Base-by-base conservation (phyloP, 2,797 vertebrate species). In the Taenioides sp. region DNA sequence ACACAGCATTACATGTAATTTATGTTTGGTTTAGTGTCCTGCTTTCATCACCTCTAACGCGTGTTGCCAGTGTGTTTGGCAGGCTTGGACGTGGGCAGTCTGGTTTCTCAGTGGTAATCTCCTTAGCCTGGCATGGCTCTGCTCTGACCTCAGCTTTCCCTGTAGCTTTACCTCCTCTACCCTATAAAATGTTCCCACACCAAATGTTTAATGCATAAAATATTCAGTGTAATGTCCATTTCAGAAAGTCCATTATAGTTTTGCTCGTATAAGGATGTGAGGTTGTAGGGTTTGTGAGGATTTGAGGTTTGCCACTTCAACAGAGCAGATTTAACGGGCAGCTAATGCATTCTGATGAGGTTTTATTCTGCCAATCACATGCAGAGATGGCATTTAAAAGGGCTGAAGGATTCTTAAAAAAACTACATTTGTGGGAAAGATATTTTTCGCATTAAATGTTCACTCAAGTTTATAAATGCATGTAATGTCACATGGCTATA, bases 61-160 rank as follows among this genome's bases (percentile, higher is more conserved):
- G 65, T 74, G 70, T 71, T 82, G 73, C 78, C 79, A 50, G 71
- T 77, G 75, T 82, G 74, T 84, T 85, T 73, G 72, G 60, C 75
- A 58, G 73, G 71, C 79, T 79, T 43, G 70, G 86, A 81, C 28
- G 65, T 78, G 74, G 67, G 50, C 78, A 82, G 83, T 71, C 70
- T 79, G 70, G 82, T 78, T 75, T 76, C 81, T 66, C 31, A 77
- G 72, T 75, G 79, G 75, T 93, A 92, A 93, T 91, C 92, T 89
- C 82, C 86, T 92, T 92, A 92, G 89, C 85, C 77, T 92, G 87
- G 84, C 91, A 87, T 86, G 90, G 84, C 82, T 78, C 86, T 74
- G 64, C 17, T 55, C 79, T 90, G 90, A 92, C 86, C 89, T 83
- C 78, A 70, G 76, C 83, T 23, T 67, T 67, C 57, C 75, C 82